Percentiles rank a stretch among this genome's conserved stretches.
phyloP scores from a whole-genome alignment of 2,113 vertebrate species.

The Haplochromis vanheusdeni region DNA sequence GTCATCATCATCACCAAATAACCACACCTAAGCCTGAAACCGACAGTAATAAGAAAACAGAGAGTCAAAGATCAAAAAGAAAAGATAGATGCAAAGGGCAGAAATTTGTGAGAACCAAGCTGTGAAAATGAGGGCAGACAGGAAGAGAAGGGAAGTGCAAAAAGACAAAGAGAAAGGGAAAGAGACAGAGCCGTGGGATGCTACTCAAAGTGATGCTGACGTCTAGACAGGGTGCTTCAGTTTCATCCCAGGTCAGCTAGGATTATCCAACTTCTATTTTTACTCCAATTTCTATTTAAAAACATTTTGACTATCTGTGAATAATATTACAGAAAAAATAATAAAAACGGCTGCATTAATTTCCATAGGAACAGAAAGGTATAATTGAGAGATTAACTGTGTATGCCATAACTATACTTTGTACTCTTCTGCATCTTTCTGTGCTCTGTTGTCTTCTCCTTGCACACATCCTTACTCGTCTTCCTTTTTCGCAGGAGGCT shows the following conservation, averaged over 20 bases:
- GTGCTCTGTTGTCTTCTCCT: background rate
- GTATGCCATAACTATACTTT: background rate
- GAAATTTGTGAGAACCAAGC: background rate
- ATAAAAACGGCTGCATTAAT: background rate
- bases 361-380: background rate
- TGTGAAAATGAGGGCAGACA: background rate
- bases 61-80: background rate
- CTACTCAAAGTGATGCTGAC: conserved; percentile 8
- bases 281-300: background rate
- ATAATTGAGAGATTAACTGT: background rate
- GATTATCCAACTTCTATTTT: background rate
- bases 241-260: conserved; percentile 39
- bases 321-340: background rate
- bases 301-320: background rate
- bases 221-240: conserved; percentile 57
- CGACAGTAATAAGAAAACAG: background rate
- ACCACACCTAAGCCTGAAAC: conserved; percentile 5
- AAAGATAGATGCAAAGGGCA: background rate
- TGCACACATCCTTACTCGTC: background rate
- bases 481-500: background rate
- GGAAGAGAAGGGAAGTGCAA: background rate
- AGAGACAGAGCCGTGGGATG: background rate
- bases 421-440: background rate
- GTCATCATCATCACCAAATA: background rate
- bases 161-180: background rate